These are phyloP conservation scores for Xerus inauris DNA, from an alignment of 2,113 vertebrate genomes.

Conservation along the genomic window DNA sequence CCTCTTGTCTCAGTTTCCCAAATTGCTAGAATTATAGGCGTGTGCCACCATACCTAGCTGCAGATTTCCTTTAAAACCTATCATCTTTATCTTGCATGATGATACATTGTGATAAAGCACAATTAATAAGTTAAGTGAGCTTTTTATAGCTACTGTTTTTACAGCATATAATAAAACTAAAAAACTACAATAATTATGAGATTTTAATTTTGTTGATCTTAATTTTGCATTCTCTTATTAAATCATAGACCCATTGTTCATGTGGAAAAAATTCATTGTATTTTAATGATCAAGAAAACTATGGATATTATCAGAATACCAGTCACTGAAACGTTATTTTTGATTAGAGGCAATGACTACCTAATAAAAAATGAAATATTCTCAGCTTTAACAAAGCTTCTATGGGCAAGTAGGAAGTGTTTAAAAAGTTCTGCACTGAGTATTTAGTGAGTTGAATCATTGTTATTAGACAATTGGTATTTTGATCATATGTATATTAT, in stretches of 20 bases:
- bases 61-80: background rate
- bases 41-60: background rate
- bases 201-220: conserved; percentile 21
- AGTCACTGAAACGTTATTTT: conserved; percentile 25
- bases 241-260: background rate
- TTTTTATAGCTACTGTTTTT: background rate
- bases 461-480: conserved; percentile 23
- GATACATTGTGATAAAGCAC: background rate
- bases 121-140: background rate
- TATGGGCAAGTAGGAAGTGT: background rate
- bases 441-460: conserved; percentile 11
- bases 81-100: background rate
- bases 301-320: background rate
- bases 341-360: background rate
- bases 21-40: no score
- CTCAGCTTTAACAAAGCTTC: background rate
- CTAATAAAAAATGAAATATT: background rate
- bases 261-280: background rate
- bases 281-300: conserved; percentile 19
- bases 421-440: background rate
- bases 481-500: background rate
- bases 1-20: no score
- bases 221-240: conserved; percentile 33
- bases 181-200: background rate
- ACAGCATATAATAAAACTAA: background rate